These are phyloP conservation scores for Petrocephalus microphthalmus DNA, from an alignment of 2,113 vertebrate species.

Conservation along the genomic window DNA sequence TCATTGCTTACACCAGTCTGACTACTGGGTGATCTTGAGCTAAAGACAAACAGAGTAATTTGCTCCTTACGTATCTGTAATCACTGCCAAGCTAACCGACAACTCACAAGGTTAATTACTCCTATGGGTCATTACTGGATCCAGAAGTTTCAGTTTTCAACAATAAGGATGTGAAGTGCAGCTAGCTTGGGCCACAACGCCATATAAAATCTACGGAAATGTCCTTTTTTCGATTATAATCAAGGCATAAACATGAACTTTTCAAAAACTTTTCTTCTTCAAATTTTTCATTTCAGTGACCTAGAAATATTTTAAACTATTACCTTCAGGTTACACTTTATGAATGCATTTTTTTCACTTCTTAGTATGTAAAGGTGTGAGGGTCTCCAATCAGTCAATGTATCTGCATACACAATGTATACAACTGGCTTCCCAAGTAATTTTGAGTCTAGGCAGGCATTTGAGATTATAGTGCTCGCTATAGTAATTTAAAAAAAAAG, in stretches of 20 bases:
- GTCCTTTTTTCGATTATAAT: neutral
- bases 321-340: neutral
- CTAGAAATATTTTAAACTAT: neutral
- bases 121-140: neutral
- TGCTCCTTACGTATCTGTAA: neutral
- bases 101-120: neutral
- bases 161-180: neutral
- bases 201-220: neutral
- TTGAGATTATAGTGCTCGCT: constrained; percentile 15
- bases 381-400: neutral
- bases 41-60: neutral
- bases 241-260: neutral
- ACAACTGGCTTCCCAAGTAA: neutral
- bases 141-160: neutral
- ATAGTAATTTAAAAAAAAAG: constrained; percentile 12
- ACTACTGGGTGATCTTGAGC: neutral
- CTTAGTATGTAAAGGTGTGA: neutral
- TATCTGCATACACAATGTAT: neutral
- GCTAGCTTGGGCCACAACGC: neutral
- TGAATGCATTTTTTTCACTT: neutral
- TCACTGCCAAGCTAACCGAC: neutral
- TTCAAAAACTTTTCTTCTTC: neutral
- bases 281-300: neutral
- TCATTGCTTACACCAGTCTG: neutral
- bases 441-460: neutral